Evolutionary conservation across 1,140 invertebrate genomes (phyloP), one percentile per base, ranked within the genome.

Genomic region (Drosophila orosa): DNA sequence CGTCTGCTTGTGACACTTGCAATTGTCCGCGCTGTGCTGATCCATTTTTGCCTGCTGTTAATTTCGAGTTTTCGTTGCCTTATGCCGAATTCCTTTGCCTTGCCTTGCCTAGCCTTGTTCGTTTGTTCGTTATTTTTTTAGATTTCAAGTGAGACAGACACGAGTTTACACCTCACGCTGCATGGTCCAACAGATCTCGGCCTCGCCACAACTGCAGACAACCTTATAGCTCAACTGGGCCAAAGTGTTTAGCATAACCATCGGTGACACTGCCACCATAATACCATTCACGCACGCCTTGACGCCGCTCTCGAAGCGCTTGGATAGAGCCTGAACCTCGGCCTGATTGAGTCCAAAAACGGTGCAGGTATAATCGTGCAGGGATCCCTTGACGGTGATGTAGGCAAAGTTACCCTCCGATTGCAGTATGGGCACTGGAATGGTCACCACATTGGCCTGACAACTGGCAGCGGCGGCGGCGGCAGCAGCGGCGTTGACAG

Each of bases 131-230:
- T n/a, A n/a, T n/a, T n/a, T n/a, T 69, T 65, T n/a, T 17, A 44
- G 56, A 29, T 59, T 35, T 24, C 19, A 54, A 24, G 52, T 54
- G 40, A 76, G 5, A 19, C 1, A n/a, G 35, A 55, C 13, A 35
- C 37, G 17, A 63, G n/a, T 31, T 93, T 94, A 94, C 83, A 95
- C 91, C 92, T 96, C 95, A 84, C 96, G 94, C 90, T 96, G 94
- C 92, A 97, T 92, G 27, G 96, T 97, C 96, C 96, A 97, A 80
- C 95, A 94, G 80, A 96, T 94, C 92, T 97, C 96, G 15, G 94
- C 93, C 90, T 97, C 96, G 24, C 96, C 96, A 67, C 95, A 96
- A 91, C 94, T 96, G 81, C 94, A 94, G 72, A 96, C 92, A 40
- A 97, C 95, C 87, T 94, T 94, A 91, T 97, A 97, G 50, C 96